Evolutionary conservation across 2,113 vertebrate species (phyloP).

Genomic region (Ginglymostoma cirratum): DNA sequence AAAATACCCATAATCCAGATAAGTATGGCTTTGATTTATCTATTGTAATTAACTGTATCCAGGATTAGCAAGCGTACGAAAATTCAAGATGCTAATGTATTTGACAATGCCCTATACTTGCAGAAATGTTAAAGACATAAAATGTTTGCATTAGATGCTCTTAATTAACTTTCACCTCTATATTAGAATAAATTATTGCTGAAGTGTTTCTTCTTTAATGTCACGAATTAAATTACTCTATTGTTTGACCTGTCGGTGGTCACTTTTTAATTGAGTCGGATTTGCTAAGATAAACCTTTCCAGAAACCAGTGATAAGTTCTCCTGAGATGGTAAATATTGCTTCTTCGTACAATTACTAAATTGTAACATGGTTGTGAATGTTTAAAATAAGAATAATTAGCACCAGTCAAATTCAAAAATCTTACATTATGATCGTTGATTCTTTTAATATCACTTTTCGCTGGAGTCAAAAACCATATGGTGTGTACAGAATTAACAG

Average conservation of each 20-base stretch:
- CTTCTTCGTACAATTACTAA: neutral
- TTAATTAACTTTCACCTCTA: slow-evolving; percentile 31
- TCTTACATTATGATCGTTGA: neutral
- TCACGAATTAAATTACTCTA: slow-evolving; percentile 76
- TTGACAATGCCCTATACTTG: slow-evolving; percentile 16
- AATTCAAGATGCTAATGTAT: neutral
- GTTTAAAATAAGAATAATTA: slow-evolving; percentile 1
- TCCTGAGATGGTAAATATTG: slow-evolving; percentile 24
- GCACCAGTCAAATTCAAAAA: neutral
- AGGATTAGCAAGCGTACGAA: neutral
- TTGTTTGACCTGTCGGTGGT: slow-evolving; percentile 73
- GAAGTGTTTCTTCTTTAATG: slow-evolving; percentile 51
- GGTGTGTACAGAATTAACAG: too few relatives aligned
- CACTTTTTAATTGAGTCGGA: slow-evolving; percentile 73
- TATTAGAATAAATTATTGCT: slow-evolving; percentile 32
- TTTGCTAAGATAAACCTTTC: slow-evolving; percentile 73
- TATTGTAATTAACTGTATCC: neutral
- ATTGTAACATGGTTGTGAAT: neutral
- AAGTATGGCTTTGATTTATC: neutral
- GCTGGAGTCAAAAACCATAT: neutral
- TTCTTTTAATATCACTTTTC: neutral
- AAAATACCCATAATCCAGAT: neutral
- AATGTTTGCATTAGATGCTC: slow-evolving; percentile 5
- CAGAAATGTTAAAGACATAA: slow-evolving; percentile 12
- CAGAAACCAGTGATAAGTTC: slow-evolving; percentile 64